Conservation (phyloP, 2,888 invertebrate genomes). For the Drosophila monieri region DNA sequence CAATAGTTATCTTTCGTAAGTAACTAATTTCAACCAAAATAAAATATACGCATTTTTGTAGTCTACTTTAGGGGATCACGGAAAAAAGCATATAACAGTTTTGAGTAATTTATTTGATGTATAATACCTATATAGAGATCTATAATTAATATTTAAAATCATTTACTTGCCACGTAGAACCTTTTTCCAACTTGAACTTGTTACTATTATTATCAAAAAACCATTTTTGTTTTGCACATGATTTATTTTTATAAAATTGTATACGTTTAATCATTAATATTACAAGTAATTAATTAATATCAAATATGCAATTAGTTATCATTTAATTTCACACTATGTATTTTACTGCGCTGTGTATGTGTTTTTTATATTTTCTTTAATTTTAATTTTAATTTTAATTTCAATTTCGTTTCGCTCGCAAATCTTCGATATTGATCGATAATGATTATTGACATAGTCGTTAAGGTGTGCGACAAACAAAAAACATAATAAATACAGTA, state of each 20-base stretch:
- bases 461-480: constrained; percentile 36
- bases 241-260: constrained; percentile 82
- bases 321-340: constrained; percentile 75
- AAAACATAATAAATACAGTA: constrained; percentile 46
- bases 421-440: constrained; percentile 26
- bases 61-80: too few species aligned
- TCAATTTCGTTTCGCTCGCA: constrained; percentile 23
- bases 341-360: constrained; percentile 52
- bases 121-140: too few species aligned
- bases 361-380: constrained; percentile 32
- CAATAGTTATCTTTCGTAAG: too few species aligned
- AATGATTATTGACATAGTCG: constrained; percentile 62
- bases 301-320: constrained; percentile 79
- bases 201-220: too few species aligned
- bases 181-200: too few species aligned
- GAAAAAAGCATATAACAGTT: too few species aligned
- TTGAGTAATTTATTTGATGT: too few species aligned
- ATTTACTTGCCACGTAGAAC: too few species aligned
- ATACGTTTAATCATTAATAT: constrained; percentile 81
- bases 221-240: constrained; percentile 58
- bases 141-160: too few species aligned
- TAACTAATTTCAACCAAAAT: too few species aligned
- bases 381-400: too few species aligned
- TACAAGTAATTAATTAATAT: constrained; percentile 81
- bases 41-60: too few species aligned